These are phyloP conservation scores for Kryptopterus vitreolus DNA, from an alignment of 2,797 vertebrate genomes.

Conservation along the genomic window DNA sequence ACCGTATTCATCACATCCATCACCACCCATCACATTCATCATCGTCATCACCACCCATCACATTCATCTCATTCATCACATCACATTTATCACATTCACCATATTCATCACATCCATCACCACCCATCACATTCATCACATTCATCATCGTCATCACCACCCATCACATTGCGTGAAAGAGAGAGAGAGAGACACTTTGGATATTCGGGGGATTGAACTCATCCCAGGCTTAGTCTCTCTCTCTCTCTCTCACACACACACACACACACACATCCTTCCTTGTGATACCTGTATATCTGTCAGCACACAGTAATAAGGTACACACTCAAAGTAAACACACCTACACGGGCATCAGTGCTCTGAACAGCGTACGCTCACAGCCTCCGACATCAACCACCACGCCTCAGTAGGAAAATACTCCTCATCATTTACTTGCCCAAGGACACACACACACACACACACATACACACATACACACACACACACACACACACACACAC, in stretches of 20 bases:
- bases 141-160: too few species aligned
- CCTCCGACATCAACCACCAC: background rate
- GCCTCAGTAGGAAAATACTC: background rate
- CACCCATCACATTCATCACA: too few species aligned
- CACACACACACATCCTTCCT: background rate
- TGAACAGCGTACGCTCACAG: background rate
- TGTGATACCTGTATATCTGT: background rate
- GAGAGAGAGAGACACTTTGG: constrained; percentile 8
- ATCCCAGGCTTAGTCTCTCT: background rate
- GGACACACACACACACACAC: constrained; percentile 3
- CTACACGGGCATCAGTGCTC: background rate
- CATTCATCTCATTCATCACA: background rate
- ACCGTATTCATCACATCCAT: background rate
- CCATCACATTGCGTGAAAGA: constrained; percentile 27
- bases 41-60: too few species aligned
- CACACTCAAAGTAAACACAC: constrained; percentile 24
- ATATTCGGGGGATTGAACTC: constrained; percentile 12
- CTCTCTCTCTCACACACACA: background rate
- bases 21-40: background rate
- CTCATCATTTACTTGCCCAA: background rate
- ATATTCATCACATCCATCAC: background rate
- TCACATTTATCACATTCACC: background rate
- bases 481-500: too few species aligned
- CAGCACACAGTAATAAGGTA: constrained; percentile 30
- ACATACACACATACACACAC: too few species aligned